Conservation (phyloP, 2,797 vertebrate genomes). For the Okamejei kenojei region DNA sequence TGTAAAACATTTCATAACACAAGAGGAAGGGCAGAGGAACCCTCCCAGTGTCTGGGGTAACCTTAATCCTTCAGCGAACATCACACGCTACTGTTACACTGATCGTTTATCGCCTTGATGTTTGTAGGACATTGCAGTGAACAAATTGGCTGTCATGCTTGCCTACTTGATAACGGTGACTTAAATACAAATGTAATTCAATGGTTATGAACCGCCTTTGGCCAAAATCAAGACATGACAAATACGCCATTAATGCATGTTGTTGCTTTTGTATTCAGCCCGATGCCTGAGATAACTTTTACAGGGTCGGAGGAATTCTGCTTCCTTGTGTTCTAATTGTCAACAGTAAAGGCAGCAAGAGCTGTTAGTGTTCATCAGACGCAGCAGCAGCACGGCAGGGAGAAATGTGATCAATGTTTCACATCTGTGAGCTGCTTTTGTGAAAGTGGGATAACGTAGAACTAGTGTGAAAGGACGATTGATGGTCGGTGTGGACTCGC, state of each 20-base stretch:
- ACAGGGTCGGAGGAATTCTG: not conserved
- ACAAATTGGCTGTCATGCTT: not conserved
- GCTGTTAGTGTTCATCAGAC: too few species aligned
- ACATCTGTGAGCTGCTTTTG: too few species aligned
- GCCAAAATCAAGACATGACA: not conserved
- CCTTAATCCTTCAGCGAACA: not conserved
- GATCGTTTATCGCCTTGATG: not conserved
- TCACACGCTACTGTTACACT: not conserved
- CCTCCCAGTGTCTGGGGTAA: not conserved
- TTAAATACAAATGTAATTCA: not conserved
- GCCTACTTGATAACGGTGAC: not conserved
- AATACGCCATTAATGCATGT: too few species aligned
- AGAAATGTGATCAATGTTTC: too few species aligned
- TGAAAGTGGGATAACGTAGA: too few species aligned
- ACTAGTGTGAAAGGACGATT: too few species aligned
- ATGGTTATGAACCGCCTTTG: not conserved
- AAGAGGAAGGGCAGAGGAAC: not conserved
- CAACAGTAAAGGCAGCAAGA: not conserved
- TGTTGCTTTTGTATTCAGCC: too few species aligned
- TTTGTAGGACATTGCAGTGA: not conserved
- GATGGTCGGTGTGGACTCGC: too few species aligned
- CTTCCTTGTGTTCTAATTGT: not conserved
- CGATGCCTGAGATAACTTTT: too few species aligned
- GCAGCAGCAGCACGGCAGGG: too few species aligned
- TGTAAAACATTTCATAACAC: not conserved